Percentiles rank a stretch among this genome's conserved stretches.
Evolutionary conservation across 1,140 invertebrate species (phyloP).

Genomic region (Phymorhynchus buccinoides): DNA sequence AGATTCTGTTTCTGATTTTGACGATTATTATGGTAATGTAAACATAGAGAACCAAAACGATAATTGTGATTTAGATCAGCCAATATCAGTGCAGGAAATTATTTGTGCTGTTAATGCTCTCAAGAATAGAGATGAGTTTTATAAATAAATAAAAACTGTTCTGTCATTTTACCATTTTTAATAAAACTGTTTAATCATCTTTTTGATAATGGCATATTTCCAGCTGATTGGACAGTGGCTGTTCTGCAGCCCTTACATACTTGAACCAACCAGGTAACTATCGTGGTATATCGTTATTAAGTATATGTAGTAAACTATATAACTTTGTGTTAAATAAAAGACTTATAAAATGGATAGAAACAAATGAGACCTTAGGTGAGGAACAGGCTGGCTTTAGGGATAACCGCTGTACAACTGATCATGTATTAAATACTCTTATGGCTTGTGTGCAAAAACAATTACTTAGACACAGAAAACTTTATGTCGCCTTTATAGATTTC

Average conservation of each 20-base stretch:
- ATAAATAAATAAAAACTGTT: too few relatives aligned
- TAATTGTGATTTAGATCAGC: too few relatives aligned
- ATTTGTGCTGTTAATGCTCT: too few relatives aligned
- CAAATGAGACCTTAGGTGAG: neutral
- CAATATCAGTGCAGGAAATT: too few relatives aligned
- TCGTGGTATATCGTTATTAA: conserved; percentile 14
- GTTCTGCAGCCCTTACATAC: neutral
- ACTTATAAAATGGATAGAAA: neutral
- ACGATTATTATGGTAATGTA: too few relatives aligned
- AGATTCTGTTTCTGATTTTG: too few relatives aligned
- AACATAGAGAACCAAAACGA: too few relatives aligned
- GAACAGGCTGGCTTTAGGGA: conserved; percentile 29
- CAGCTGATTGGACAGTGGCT: neutral
- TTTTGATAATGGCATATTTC: neutral
- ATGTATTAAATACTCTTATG: conserved; percentile 17
- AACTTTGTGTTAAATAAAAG: neutral
- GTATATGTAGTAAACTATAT: neutral
- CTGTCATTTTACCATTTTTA: neutral
- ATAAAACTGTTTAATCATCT: neutral
- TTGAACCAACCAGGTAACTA: neutral
- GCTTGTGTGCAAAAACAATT: neutral
- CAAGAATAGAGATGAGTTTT: neutral
- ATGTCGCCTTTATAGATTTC: neutral
- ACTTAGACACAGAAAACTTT: neutral
- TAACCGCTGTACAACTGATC: conserved; percentile 15